Conservation (phyloP, 1,140 invertebrate genomes). For the Euborellia annulipes region DNA sequence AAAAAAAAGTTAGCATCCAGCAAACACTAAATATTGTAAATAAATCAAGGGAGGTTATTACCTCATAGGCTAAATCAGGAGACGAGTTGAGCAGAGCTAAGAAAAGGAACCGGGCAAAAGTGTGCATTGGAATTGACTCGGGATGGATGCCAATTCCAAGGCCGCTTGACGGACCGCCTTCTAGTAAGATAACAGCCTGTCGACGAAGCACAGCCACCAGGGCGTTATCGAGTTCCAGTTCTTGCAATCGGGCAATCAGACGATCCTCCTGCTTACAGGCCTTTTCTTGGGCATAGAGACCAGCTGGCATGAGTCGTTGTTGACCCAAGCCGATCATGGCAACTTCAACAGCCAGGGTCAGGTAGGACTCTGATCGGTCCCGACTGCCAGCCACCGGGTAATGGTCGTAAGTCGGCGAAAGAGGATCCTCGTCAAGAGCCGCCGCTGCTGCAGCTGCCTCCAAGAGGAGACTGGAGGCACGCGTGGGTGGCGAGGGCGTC, state of each 20-base stretch:
- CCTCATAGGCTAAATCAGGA: conserved; percentile 56
- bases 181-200: conserved; percentile 43
- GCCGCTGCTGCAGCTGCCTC: no score
- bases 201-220: conserved; percentile 40
- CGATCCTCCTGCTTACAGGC: conserved; percentile 59
- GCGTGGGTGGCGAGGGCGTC: no score
- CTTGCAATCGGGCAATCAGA: conserved; percentile 54
- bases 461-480: no score
- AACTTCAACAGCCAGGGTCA: conserved; percentile 54
- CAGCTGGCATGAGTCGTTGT: conserved; percentile 59
- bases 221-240: conserved; percentile 56
- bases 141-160: conserved; percentile 58
- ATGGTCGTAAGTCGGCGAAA: conserved; percentile 50
- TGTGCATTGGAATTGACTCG: conserved; percentile 65
- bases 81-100: conserved; percentile 53
- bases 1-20: not conserved
- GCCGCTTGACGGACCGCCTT: conserved; percentile 58
- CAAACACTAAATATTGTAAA: no score
- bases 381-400: conserved; percentile 52
- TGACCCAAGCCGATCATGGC: conserved; percentile 56
- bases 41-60: conserved; percentile 18
- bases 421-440: no score
- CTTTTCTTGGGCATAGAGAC: conserved; percentile 63
- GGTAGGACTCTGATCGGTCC: conserved; percentile 55
- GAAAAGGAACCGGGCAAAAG: conserved; percentile 66